These are phyloP conservation scores for Varecia variegata DNA, from an alignment of 2,797 vertebrate genomes.

Conservation along the genomic window DNA sequence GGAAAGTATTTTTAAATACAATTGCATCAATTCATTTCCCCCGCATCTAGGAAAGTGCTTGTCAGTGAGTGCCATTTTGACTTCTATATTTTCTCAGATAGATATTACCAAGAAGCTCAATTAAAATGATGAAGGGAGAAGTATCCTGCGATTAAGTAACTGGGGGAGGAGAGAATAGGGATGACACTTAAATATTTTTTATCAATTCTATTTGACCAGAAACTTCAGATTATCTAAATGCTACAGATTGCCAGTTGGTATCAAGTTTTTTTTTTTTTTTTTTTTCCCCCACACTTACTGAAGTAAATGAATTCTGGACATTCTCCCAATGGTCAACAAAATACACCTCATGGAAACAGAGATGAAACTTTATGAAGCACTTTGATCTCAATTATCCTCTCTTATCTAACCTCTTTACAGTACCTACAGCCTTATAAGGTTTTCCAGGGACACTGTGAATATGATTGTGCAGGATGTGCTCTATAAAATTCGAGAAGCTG, in stretches of 20 bases:
- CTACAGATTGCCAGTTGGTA: not conserved
- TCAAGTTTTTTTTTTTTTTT: not conserved
- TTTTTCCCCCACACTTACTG: not conserved
- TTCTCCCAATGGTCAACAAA: not conserved
- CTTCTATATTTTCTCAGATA: not conserved
- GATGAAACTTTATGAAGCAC: not conserved
- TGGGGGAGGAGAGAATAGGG: not conserved
- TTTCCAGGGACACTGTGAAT: not conserved
- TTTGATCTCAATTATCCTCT: not conserved
- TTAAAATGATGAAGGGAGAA: not conserved
- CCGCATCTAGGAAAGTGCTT: not conserved
- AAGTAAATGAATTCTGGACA: not conserved
- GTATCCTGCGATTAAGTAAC: not conserved
- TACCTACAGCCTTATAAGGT: not conserved
- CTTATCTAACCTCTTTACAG: not conserved
- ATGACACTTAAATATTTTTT: no score
- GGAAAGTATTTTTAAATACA: not conserved
- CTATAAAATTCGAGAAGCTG: not conserved
- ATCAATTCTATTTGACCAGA: not conserved
- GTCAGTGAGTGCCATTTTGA: not conserved
- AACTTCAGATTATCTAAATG: not conserved
- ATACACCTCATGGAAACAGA: not conserved
- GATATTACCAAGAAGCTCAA: not conserved
- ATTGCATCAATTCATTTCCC: not conserved
- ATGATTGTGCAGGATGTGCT: not conserved